phyloP scores from a whole-genome alignment of 1,140 invertebrate species.

The Drosophila miranda region DNA sequence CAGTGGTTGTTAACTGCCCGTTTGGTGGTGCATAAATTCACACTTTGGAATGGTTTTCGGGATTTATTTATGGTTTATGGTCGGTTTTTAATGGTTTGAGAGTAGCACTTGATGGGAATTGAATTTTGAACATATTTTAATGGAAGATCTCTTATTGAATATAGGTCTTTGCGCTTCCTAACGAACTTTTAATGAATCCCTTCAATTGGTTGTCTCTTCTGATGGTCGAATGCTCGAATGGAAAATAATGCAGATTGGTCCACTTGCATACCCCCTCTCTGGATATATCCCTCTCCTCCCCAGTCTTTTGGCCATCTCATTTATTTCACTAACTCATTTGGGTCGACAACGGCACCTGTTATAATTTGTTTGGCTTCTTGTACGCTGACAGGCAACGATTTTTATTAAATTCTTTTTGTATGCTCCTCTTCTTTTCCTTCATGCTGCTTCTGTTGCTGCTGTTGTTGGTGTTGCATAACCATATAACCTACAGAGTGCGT shows the following conservation, averaged over 20 bases:
- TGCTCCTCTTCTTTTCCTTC: constrained; percentile 35
- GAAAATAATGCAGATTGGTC: too few relatives aligned
- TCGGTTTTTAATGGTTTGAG: constrained; percentile 6
- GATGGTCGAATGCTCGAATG: too few relatives aligned
- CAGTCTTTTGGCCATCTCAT: constrained; percentile 5
- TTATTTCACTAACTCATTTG: constrained; percentile 29
- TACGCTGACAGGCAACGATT: constrained; percentile 76
- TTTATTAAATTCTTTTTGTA: constrained; percentile 75
- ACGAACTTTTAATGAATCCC: not conserved
- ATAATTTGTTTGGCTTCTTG: constrained; percentile 80
- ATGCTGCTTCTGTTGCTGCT: not conserved
- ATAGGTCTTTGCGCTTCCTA: not conserved
- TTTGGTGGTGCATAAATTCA: constrained; percentile 28
- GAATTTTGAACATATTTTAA: not conserved
- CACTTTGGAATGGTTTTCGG: constrained; percentile 26
- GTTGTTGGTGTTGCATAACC: constrained; percentile 71
- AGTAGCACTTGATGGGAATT: constrained; percentile 2
- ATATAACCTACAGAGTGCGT: not conserved
- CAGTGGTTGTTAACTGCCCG: constrained; percentile 32
- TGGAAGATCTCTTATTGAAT: not conserved
- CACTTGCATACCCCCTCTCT: not conserved
- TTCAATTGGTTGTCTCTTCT: too few relatives aligned
- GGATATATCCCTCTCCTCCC: constrained; percentile 5
- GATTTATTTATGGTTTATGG: constrained; percentile 19
- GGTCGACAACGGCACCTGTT: constrained; percentile 68